Percentiles rank a stretch among this genome's conserved stretches.
These are phyloP conservation scores for Enteromius anoplus DNA, from an alignment of 2,797 vertebrate genomes.

Conservation along the genomic window DNA sequence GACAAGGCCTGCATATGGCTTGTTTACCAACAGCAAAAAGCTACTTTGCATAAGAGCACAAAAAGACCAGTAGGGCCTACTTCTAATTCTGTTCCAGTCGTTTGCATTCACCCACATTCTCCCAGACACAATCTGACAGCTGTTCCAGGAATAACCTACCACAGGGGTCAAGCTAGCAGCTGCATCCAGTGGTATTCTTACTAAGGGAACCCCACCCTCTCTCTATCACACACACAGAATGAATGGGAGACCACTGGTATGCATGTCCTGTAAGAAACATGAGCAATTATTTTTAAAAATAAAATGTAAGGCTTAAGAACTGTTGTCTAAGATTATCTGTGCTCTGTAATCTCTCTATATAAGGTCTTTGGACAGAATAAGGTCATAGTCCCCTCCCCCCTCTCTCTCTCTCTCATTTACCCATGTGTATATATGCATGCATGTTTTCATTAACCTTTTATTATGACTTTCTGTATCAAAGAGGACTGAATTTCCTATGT, in stretches of 20 bases:
- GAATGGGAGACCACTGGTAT: slow-evolving; percentile 2
- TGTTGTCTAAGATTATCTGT: not conserved
- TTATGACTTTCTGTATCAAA: not conserved
- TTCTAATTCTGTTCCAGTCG: slow-evolving; percentile 1
- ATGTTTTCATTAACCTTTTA: not conserved
- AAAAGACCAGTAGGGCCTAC: not conserved
- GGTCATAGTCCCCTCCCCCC: not conserved
- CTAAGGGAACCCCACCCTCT: not conserved
- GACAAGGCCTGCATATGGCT: not conserved
- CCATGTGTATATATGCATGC: not conserved
- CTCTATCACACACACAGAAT: slow-evolving; percentile 22
- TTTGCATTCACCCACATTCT: slow-evolving; percentile 17
- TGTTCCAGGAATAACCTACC: slow-evolving; percentile 30
- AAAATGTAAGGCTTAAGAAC: not conserved
- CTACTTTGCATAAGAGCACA: slow-evolving; percentile 28
- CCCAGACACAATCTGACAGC: slow-evolving; percentile 42
- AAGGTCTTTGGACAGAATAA: not conserved
- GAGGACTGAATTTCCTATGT: not conserved
- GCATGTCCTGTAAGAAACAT: not conserved
- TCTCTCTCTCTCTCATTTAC: not conserved
- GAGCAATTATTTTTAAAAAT: slow-evolving; percentile 4
- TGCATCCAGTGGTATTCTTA: slow-evolving; percentile 38
- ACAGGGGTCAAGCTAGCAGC: slow-evolving; percentile 55
- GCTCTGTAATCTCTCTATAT: not conserved
- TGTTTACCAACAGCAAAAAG: slow-evolving; percentile 18